Conservation (phyloP, 2,797 vertebrate species). For the Lepidocolaptes lacrymiger region DNA sequence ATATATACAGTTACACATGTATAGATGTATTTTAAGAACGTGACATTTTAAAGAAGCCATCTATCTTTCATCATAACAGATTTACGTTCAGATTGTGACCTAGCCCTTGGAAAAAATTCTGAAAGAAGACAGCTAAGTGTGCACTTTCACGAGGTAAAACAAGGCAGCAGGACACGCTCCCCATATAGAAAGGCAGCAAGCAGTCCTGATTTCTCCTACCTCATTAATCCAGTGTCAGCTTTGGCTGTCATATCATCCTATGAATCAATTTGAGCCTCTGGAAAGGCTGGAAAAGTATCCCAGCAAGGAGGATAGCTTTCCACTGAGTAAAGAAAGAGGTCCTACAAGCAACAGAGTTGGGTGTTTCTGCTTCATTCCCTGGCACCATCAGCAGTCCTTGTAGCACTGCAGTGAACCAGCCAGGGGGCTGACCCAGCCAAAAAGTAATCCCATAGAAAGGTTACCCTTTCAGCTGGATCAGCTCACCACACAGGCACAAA, state of each 20-base stretch:
- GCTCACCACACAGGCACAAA: background rate
- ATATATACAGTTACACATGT: slow-evolving; percentile 62
- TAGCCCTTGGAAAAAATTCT: slow-evolving; percentile 44
- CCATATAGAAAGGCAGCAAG: background rate
- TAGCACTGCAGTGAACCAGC: background rate
- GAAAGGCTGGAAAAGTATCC: background rate
- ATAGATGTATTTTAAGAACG: slow-evolving; percentile 67
- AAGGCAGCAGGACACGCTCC: background rate
- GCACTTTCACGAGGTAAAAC: background rate
- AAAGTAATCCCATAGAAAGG: background rate
- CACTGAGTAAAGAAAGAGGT: background rate
- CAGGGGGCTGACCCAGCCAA: background rate
- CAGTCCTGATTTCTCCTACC: background rate
- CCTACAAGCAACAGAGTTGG: background rate
- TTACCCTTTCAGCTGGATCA: background rate
- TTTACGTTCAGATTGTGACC: slow-evolving; percentile 55
- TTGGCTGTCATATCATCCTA: background rate
- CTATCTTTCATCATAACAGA: slow-evolving; percentile 56
- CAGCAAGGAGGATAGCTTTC: background rate
- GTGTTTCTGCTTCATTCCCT: background rate
- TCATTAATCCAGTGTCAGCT: background rate
- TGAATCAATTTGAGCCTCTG: background rate
- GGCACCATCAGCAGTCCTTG: background rate
- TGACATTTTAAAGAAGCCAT: slow-evolving; percentile 70
- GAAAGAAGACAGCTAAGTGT: slow-evolving; percentile 30